Evolutionary conservation across 2,797 vertebrate species (phyloP).

Genomic region (Myripristis murdjan): DNA sequence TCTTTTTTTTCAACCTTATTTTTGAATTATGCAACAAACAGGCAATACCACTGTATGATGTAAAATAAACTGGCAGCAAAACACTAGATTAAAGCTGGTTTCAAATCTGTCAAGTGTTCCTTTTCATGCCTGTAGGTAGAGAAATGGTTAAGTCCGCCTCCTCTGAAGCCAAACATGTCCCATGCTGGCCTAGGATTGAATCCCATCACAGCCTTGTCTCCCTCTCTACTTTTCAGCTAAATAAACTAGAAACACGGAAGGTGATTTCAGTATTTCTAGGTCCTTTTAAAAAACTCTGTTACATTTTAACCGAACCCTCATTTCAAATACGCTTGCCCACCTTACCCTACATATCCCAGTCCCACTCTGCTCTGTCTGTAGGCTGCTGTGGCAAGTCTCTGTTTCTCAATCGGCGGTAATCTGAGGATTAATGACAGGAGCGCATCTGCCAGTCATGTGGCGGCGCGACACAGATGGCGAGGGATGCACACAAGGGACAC

Average conservation of each 20-base stretch:
- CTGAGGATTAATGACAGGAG: conserved; percentile 78
- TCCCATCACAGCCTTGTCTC: too few relatives aligned
- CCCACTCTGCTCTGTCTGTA: conserved; percentile 41
- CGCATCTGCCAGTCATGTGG: conserved; percentile 77
- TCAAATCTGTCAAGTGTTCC: conserved; percentile 24
- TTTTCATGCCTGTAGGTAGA: neutral
- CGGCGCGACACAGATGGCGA: conserved; percentile 73
- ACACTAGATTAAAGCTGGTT: conserved; percentile 33
- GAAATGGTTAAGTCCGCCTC: neutral
- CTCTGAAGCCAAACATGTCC: too few relatives aligned
- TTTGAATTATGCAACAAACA: conserved; percentile 64
- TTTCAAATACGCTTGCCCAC: conserved; percentile 17
- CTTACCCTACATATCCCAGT: conserved; percentile 46
- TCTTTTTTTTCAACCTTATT: conserved; percentile 42
- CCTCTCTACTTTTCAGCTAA: neutral
- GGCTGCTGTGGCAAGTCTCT: conserved; percentile 52
- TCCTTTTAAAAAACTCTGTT: neutral
- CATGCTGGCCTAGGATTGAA: too few relatives aligned
- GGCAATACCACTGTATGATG: conserved; percentile 48
- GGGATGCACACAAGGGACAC: conserved; percentile 51
- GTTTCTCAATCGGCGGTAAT: conserved; percentile 72
- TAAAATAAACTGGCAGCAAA: conserved; percentile 27
- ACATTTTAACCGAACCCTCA: neutral
- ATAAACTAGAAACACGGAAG: neutral
- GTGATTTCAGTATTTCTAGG: too few relatives aligned